Conservation (phyloP, 2,888 invertebrate species). For the Ennomos erosarius region DNA sequence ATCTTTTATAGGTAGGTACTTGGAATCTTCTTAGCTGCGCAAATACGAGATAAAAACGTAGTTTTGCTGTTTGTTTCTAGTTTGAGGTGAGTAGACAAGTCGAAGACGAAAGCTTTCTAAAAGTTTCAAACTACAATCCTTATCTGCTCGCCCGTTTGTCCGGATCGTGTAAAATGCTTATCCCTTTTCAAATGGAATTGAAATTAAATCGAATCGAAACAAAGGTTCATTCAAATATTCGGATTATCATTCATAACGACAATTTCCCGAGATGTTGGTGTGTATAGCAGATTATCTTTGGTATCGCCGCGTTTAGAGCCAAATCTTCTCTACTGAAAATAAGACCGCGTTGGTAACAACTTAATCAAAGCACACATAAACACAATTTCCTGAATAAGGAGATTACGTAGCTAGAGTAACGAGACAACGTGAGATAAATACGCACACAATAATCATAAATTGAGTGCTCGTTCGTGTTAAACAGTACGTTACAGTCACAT, state of each 20-base stretch:
- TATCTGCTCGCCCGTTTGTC: constrained; percentile 30
- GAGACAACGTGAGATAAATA: constrained; percentile 35
- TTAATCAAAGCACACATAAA: constrained; percentile 23
- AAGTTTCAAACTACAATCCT: constrained; percentile 34
- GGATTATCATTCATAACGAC: too few species aligned
- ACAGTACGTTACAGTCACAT: constrained; percentile 46
- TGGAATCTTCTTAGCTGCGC: constrained; percentile 23
- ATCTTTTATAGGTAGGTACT: constrained; percentile 10
- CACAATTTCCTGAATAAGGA: constrained; percentile 20
- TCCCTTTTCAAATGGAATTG: constrained; percentile 6
- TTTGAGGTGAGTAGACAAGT: constrained; percentile 34
- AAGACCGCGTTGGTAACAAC: constrained; percentile 6
- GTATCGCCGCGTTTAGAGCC: constrained; percentile 8
- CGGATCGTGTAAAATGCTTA: constrained; percentile 15
- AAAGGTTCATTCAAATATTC: too few species aligned
- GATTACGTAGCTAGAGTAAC: constrained; percentile 32
- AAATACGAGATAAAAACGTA: constrained; percentile 33
- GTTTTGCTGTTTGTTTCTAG: constrained; percentile 34
- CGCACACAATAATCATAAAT: constrained; percentile 25
- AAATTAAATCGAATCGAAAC: not conserved
- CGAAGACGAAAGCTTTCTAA: constrained; percentile 33
- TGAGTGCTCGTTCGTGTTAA: constrained; percentile 19
- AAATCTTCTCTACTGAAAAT: constrained; percentile 7
- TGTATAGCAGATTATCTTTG: constrained; percentile 16
- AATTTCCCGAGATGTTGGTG: constrained; percentile 2